Base-by-base conservation (phyloP, 2,797 vertebrate genomes). In the Selene dorsalis region DNA sequence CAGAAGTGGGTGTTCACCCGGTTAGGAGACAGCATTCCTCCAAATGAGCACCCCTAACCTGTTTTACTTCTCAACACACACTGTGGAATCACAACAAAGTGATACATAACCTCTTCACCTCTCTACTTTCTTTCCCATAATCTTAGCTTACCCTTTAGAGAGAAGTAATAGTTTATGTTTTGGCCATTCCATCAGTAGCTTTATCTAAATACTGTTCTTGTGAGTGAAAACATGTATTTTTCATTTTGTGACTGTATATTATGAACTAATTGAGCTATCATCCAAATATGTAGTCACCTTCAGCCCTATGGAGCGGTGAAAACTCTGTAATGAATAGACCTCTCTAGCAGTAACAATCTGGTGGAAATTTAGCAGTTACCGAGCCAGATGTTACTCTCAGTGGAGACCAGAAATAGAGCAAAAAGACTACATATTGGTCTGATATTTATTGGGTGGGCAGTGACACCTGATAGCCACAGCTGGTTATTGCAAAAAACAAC, bases 1-100 rank as follows among this genome's bases (percentile, higher is more conserved):
- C 84, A 82, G 55, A 77, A 41, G 60, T 18, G 62, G 58, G 57
- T 86, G 75, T 69, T 86, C 64, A 75, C 45, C 75, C 79, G 65
- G 70, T 81, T 62, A 74, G 45, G 65, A 79, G 56, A 69, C 80
- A 80, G 38, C 65, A 35, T 66, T 67, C 24, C 30, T 69, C 75
- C 68, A 79, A 87, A 91, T 78, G 72, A 86, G 67, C 41, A 59
- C 30, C 65, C 65, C 28, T 74, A 57, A 86, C 79, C 80, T 80
- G 81, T 78, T n/a, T n/a, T 63, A 58, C 72, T 69, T 5, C 55
- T 28, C 45, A 26, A 61, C 67, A 62, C 53, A 66, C 26, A 38
- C 22, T 30, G 16, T 57, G 0, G 0, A 55, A 18, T 57, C 18
- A 57, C 45, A 60, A 30, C 18, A 2, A 65, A 61, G 26, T 48